Evolutionary conservation across 2,888 invertebrate genomes (phyloP).

Genomic region (Ochropleura leucogaster): DNA sequence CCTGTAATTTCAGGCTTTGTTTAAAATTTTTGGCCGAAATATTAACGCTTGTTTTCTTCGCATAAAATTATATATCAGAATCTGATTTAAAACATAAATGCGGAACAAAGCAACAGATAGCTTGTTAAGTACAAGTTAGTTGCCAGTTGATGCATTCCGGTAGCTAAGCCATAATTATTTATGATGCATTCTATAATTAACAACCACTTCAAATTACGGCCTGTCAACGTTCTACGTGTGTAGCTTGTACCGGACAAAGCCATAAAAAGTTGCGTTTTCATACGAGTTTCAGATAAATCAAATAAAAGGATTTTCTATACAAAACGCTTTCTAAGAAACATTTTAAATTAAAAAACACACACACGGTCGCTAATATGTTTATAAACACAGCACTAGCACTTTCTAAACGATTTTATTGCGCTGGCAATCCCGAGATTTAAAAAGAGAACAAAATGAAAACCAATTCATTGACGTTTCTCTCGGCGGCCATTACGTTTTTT

Average conservation of each 20-base stretch:
- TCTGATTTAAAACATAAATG: constrained; percentile 17
- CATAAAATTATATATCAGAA: not conserved
- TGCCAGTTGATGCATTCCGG: constrained; percentile 40
- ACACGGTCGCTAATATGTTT: constrained; percentile 17
- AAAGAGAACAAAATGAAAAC: constrained; percentile 33
- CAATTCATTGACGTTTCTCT: constrained; percentile 57
- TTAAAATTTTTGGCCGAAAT: not conserved
- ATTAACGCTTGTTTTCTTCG: not conserved
- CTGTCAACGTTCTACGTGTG: constrained; percentile 51
- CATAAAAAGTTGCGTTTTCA: constrained; percentile 35
- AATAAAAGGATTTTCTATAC: constrained; percentile 15
- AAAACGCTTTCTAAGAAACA: not conserved
- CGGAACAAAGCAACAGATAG: constrained; percentile 10
- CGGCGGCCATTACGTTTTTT: constrained; percentile 57
- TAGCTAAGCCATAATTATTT: constrained; percentile 55
- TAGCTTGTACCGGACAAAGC: constrained; percentile 13
- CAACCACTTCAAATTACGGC: constrained; percentile 56
- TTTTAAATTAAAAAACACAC: constrained; percentile 14
- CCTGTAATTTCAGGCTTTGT: constrained; percentile 33
- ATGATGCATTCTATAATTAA: constrained; percentile 61
- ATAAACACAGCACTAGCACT: constrained; percentile 10
- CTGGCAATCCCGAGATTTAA: constrained; percentile 26
- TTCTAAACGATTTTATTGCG: constrained; percentile 26
- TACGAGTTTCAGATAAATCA: constrained; percentile 17
- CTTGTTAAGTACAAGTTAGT: constrained; percentile 9